Evolutionary conservation across 2,113 vertebrate genomes (phyloP).

Genomic region (Litocranius walleri): DNA sequence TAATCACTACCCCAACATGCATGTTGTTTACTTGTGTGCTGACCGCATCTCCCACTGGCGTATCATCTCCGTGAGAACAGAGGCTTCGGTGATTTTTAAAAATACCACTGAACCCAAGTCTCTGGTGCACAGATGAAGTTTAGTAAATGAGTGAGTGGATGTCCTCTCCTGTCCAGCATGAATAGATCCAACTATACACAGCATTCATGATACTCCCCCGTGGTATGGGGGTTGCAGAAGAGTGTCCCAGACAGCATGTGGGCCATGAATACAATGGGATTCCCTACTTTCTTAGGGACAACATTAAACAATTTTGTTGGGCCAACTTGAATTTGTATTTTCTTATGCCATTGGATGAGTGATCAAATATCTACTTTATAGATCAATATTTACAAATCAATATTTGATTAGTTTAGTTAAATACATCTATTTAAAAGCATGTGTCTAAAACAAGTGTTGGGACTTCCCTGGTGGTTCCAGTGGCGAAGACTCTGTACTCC

Average conservation of each 20-base stretch:
- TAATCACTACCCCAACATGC: too few relatives aligned
- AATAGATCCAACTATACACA: neutral
- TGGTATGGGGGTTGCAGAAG: neutral
- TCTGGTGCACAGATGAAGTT: neutral
- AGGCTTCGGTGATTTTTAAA: neutral
- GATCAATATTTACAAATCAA: neutral
- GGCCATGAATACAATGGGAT: neutral
- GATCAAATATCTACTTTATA: neutral
- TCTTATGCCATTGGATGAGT: neutral
- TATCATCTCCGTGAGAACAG: neutral
- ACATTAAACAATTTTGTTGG: neutral
- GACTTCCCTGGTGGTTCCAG: neutral
- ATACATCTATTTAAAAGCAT: neutral
- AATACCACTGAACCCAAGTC: neutral
- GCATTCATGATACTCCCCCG: rapidly evolving
- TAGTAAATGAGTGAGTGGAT: neutral
- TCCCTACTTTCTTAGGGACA: neutral
- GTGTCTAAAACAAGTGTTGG: neutral
- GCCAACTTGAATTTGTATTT: neutral
- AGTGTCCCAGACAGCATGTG: neutral
- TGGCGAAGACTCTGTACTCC: neutral
- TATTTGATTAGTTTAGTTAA: neutral
- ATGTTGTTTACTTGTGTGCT: neutral
- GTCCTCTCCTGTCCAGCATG: neutral
- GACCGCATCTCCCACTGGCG: neutral